Evolutionary conservation across 2,888 invertebrate species (phyloP).

Genomic region (Standfussiana lucernea): DNA sequence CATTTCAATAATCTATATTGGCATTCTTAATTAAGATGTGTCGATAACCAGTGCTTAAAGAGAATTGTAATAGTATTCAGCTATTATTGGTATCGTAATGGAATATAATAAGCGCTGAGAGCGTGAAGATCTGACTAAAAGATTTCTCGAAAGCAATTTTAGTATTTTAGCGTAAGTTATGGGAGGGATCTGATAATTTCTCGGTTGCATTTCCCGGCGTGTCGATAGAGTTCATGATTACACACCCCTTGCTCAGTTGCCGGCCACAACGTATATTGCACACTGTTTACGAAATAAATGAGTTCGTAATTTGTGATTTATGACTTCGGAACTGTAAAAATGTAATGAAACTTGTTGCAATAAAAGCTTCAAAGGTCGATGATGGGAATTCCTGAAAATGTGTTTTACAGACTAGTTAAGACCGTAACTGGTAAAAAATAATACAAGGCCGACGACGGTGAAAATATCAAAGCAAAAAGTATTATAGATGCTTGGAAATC

Average conservation of each 20-base stretch:
- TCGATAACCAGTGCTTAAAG: constrained; percentile 73
- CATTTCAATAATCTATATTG: constrained; percentile 71
- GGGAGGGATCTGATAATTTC: constrained; percentile 88
- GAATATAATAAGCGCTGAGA: constrained; percentile 88
- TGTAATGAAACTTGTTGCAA: neutral
- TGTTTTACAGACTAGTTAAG: neutral
- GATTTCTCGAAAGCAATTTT: constrained; percentile 89
- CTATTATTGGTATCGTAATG: constrained; percentile 88
- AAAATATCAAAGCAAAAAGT: neutral
- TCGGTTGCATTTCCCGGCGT: constrained; percentile 83
- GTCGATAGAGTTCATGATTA: constrained; percentile 83
- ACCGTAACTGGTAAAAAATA: neutral
- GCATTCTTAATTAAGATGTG: constrained; percentile 79
- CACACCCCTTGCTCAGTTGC: constrained; percentile 73
- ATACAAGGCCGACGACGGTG: no score
- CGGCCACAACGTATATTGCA: constrained; percentile 53
- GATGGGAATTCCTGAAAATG: neutral
- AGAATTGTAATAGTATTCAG: constrained; percentile 85
- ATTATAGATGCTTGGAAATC: neutral
- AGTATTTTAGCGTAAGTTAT: constrained; percentile 89
- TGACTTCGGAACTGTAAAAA: constrained; percentile 11
- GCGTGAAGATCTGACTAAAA: constrained; percentile 88
- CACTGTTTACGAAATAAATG: constrained; percentile 67
- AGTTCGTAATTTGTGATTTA: constrained; percentile 52
- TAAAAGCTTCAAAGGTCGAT: neutral